Percentiles rank a stretch among this genome's conserved stretches.
phyloP scores from a whole-genome alignment of 2,113 vertebrate species.

The Pseudopodoces humilis region DNA sequence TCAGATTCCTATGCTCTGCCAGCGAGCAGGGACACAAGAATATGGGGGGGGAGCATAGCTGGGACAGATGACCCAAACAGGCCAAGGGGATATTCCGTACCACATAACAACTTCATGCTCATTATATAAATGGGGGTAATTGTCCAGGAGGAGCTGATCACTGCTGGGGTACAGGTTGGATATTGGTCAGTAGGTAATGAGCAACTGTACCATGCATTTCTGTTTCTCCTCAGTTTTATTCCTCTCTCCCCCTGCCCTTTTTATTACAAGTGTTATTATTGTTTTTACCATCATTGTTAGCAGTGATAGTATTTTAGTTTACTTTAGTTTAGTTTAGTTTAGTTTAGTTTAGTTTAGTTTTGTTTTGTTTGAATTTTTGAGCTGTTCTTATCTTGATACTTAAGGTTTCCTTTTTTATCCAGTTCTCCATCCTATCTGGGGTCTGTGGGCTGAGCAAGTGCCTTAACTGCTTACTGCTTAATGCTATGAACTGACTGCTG shows the following conservation, averaged over 20 bases:
- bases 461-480: not conserved
- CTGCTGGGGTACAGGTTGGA: not conserved
- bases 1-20: not conserved
- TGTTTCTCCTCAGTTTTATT: not conserved
- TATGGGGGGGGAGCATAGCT: not conserved
- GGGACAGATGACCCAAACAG: not conserved
- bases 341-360: not conserved
- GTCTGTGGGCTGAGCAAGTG: not conserved
- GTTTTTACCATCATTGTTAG: not conserved
- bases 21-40: rapidly evolving
- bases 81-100: not conserved
- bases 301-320: not conserved
- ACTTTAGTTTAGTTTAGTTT: not conserved
- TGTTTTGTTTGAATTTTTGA: not conserved
- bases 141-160: not conserved
- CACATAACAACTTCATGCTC: not conserved
- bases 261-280: not conserved
- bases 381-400: not conserved
- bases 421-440: not conserved
- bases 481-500: not conserved
- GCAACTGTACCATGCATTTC: not conserved
- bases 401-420: not conserved
- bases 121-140: too few species aligned
- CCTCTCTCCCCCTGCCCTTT: not conserved
- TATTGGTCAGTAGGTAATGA: not conserved